Base-by-base conservation (phyloP, 2,888 invertebrate species). In the Pristionchus arcanus region DNA sequence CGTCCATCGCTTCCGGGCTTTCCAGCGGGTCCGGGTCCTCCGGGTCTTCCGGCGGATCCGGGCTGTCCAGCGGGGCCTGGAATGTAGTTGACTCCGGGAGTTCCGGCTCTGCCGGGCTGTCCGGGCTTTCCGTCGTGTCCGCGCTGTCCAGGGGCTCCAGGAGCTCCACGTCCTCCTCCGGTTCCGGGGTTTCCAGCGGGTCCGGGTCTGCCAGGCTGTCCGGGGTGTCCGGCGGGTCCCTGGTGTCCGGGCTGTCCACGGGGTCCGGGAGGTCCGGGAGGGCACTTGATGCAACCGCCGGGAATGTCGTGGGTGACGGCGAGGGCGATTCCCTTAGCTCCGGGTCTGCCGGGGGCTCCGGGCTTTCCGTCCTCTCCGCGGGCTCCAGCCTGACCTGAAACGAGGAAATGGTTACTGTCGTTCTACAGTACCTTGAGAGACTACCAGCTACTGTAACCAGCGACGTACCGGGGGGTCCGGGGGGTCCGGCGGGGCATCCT, bases 101-200 rank as follows among this genome's bases (percentile, higher is more conserved):
- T 87, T 88, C 92, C 92, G 81, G 91, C 90, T 7, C 90, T 88
- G 90, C 93, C 93, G 34, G 91, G 90, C 16, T 89, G 90, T 90
- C 93, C 93, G 90, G 92, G 90, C 85, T 90, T 90, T 90, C 91
- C 92, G 68, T 90, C 84, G 86, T 91, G 90, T 84, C 91, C 92
- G 71, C 90, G 84, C 9, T 77, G 68, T 90, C 92, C 92, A 63
- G 92, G 90, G 19, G 74, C 59, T 90, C 92, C 92, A 42, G 91
- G 90, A 19, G 88, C 90, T 90, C 92, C 92, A 31, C 89, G 91
- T 7, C 90, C 90, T 89, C 91, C 91, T 86, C 91, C 91, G 59
- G 25, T 86, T 90, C 91, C 91, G 68, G 92, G 91, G 77, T 90
- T 90, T 91, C 92, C 92, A 16, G 91, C 90, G 59, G 90, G 89